Evolutionary conservation across 2,888 invertebrate genomes (phyloP), one percentile per base, ranked within the genome.

Genomic region (Punctoribates punctum): DNA sequence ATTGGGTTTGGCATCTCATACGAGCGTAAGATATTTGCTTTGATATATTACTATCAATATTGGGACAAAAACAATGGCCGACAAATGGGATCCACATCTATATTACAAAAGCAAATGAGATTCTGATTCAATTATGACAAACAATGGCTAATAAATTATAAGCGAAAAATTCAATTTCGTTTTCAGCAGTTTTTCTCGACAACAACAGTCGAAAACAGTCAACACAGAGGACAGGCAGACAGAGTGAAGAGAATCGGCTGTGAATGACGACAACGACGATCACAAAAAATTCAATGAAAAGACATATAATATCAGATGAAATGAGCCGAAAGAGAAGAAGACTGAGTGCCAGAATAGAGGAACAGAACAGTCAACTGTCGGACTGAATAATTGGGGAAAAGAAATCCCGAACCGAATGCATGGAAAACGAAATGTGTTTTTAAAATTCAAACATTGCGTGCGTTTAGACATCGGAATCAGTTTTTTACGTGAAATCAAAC

Each of bases 51-150:
- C 17, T 34, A 62, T 60, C 65, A 65, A 65, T 65, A 65, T 23
- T 25, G 25, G 9, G 17, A 48, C n/a, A 29, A 70, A 38, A n/a
- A 42, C 46, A 25, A 67, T 13, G 11, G 38, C 20, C 38, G 5
- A 20, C 38, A 29, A 15, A 27, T 20, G 6, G 20, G n/a, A 34
- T 38, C 20, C 38, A 23, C 34, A 65, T 65, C 23, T 65, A 46
- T 48, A 27, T 42, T 20, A 20, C 6, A 27, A 17, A 46, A 72
- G 46, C 23, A 72, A 72, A 72, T 72, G 72, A 72, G 72, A 72
- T 72, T 48, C 25, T 25, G 25, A 72, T 72, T 72, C 48, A 72
- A 72, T 72, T 72, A 72, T 48, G 72, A 72, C 72, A 72, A 70
- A n/a, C 57, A 42, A 42, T 29, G 23, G 23, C 70, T 70, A 70